phyloP scores from a whole-genome alignment of 2,888 invertebrate species.

The Zygogramma bicolorata region DNA sequence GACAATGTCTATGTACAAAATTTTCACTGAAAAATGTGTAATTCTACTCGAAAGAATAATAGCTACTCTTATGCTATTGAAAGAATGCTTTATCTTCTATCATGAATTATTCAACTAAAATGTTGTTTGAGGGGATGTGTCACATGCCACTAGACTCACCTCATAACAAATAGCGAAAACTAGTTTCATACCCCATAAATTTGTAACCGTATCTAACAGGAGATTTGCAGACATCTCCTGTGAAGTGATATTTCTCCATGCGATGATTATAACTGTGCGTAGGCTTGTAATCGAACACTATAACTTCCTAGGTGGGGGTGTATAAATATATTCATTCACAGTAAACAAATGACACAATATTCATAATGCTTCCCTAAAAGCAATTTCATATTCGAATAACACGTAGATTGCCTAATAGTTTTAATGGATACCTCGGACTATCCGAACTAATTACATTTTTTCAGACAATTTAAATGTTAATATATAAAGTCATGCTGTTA shows the following conservation, averaged over 20 bases:
- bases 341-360: not conserved
- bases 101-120: not conserved
- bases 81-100: too few species aligned
- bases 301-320: not conserved
- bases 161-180: not conserved
- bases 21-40: too few species aligned
- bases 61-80: too few species aligned
- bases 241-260: not conserved
- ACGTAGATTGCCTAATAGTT: not conserved
- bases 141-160: not conserved
- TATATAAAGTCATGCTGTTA: slow-evolving; percentile 19
- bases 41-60: too few species aligned
- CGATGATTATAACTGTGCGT: not conserved
- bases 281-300: not conserved
- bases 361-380: not conserved
- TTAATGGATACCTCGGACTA: not conserved
- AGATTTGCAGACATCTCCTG: not conserved
- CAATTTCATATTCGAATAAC: not conserved
- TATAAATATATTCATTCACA: not conserved
- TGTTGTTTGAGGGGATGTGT: not conserved
- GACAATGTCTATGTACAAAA: too few species aligned
- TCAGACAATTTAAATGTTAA: slow-evolving; percentile 12
- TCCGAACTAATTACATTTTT: slow-evolving; percentile 13
- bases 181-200: slow-evolving; percentile 5
- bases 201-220: not conserved